A percentile compares a stretch with the other conserved stretches of the same genome.
These are phyloP conservation scores for Neomorphus geoffroyi DNA, from an alignment of 2,797 vertebrate genomes.

Conservation along the genomic window DNA sequence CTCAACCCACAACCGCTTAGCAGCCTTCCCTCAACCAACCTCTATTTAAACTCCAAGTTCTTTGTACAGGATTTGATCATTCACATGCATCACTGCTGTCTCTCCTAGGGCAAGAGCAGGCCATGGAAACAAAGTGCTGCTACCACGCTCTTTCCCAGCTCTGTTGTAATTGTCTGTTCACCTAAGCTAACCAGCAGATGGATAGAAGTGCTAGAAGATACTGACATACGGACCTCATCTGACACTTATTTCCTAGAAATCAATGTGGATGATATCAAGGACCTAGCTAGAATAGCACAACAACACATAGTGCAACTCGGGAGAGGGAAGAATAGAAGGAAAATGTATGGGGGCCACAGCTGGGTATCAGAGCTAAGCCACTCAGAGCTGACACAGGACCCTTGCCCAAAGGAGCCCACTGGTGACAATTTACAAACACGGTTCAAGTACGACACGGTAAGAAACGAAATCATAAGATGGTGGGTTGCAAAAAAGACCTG, in stretches of 20 bases:
- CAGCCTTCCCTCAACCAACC: not conserved
- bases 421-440: not conserved
- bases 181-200: not conserved
- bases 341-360: not conserved
- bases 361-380: not conserved
- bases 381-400: not conserved
- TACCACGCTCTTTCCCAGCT: not conserved
- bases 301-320: not conserved
- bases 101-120: not conserved
- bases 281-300: not conserved
- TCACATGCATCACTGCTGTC: not conserved
- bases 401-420: not conserved
- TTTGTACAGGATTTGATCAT: not conserved
- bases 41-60: not conserved
- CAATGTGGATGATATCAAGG: not conserved
- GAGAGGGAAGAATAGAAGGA: not conserved
- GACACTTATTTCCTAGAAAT: conserved; percentile 7
- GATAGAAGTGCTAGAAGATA: not conserved
- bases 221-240: not conserved
- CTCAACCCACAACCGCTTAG: rapidly evolving
- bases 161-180: not conserved
- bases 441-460: not conserved
- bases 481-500: not conserved
- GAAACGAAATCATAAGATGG: not conserved
- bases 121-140: not conserved